Evolutionary conservation across 2,888 invertebrate genomes (phyloP).

Genomic region (Acleris sparsana): DNA sequence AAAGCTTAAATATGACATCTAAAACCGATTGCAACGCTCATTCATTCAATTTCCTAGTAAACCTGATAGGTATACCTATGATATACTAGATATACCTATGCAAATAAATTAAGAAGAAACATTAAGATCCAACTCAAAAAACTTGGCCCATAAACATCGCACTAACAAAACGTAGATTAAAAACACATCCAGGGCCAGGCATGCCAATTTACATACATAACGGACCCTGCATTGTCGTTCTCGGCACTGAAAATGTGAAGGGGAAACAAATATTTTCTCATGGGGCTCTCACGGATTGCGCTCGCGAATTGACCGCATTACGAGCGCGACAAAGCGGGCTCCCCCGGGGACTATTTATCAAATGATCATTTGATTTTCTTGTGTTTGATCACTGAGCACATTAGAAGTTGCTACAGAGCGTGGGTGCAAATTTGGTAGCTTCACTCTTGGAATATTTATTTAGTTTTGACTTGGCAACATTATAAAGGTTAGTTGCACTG

Average conservation of each 20-base stretch:
- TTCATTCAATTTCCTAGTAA: too few relatives aligned
- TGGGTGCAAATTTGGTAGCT: conserved; percentile 59
- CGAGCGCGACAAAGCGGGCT: conserved; percentile 57
- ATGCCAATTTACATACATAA: too few relatives aligned
- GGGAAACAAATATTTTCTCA: conserved; percentile 65
- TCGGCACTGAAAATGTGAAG: conserved; percentile 42
- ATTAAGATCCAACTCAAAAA: not conserved
- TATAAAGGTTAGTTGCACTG: too few relatives aligned
- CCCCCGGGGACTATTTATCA: conserved; percentile 81
- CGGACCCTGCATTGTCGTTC: too few relatives aligned
- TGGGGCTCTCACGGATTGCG: conserved; percentile 39
- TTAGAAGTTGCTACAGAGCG: conserved; percentile 76
- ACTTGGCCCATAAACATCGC: conserved; percentile 15
- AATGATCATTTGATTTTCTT: conserved; percentile 85
- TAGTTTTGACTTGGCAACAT: too few relatives aligned
- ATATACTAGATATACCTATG: not conserved
- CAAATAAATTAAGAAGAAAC: conserved; percentile 4
- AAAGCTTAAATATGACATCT: too few relatives aligned
- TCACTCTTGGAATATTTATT: conserved; percentile 47
- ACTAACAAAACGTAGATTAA: conserved; percentile 41
- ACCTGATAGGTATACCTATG: not conserved
- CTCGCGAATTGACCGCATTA: conserved; percentile 74
- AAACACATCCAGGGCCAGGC: conserved; percentile 9
- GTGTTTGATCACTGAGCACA: conserved; percentile 84
- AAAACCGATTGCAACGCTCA: too few relatives aligned